phyloP scores from a whole-genome alignment of 2,888 invertebrate species.

The Callinectes sapidus region DNA sequence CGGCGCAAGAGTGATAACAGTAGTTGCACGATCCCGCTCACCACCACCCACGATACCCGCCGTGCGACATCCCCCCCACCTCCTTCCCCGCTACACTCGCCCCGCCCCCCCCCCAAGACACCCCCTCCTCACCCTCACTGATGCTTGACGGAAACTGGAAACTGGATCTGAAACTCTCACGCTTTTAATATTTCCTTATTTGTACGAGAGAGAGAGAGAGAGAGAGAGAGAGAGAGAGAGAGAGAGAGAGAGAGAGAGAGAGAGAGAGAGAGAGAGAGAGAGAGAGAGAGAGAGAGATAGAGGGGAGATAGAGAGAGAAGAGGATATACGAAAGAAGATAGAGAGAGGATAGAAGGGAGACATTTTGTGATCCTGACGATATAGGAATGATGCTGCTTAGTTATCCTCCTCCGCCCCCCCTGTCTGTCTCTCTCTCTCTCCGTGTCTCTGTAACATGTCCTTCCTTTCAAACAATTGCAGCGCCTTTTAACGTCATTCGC shows the following conservation, averaged over 20 bases:
- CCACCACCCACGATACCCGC: not conserved
- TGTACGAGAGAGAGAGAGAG: not conserved
- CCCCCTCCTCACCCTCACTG: too few species aligned
- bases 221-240: conserved; percentile 1
- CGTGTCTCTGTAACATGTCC: too few species aligned
- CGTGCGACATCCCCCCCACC: not conserved
- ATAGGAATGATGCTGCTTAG: too few species aligned
- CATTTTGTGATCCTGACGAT: too few species aligned
- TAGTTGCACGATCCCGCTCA: not conserved
- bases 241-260: conserved; percentile 1
- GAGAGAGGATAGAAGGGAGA: not conserved
- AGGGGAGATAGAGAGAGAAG: not conserved
- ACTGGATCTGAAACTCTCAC: not conserved
- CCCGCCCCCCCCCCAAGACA: too few species aligned
- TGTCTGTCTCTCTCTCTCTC: too few species aligned
- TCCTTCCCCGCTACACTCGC: too few species aligned
- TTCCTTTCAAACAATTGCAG: too few species aligned
- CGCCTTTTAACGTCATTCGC: too few species aligned
- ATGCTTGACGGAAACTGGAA: not conserved
- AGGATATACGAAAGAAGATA: not conserved
- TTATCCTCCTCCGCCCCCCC: too few species aligned
- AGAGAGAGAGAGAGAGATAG: not conserved
- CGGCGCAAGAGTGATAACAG: not conserved
- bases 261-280: conserved; percentile 1
- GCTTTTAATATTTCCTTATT: not conserved